Percentiles rank a stretch among this genome's conserved stretches.
Evolutionary conservation across 2,888 invertebrate species (phyloP).

Genomic region (Drosophila tanythrix): DNA sequence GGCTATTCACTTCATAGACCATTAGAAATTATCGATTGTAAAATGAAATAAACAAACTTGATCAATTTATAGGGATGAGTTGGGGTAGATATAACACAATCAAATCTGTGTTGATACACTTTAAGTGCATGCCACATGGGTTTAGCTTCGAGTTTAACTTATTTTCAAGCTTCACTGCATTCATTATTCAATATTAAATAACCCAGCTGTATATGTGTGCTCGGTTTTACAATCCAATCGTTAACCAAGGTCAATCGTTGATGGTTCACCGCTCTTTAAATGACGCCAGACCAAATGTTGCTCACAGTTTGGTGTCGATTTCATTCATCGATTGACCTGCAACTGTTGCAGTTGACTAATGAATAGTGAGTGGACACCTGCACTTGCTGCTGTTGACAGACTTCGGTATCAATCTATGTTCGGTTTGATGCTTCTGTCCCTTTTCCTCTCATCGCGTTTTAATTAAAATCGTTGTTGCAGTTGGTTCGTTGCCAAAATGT

Average conservation of each 20-base stretch:
- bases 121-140: neutral
- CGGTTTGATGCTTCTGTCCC: neutral
- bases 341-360: constrained; percentile 9
- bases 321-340: constrained; percentile 17
- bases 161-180: neutral
- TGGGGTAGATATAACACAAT: neutral
- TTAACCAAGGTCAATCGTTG: constrained; percentile 9
- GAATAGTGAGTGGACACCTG: neutral
- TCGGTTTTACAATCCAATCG: neutral
- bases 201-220: neutral
- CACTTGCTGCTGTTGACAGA: constrained; percentile 13
- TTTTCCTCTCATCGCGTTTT: constrained; percentile 7
- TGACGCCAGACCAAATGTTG: constrained; percentile 1
- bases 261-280: neutral
- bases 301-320: constrained; percentile 14
- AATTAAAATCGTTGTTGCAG: constrained; percentile 49
- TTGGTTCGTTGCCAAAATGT: constrained; percentile 50
- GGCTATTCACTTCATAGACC: no score
- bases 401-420: constrained; percentile 13
- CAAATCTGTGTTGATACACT: neutral
- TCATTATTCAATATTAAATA: constrained; percentile 3
- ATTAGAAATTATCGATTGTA: no score
- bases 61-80: neutral
- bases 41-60: no score
- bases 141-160: neutral